Conservation (phyloP, 2,113 vertebrate species). For the Gobiocypris rarus region DNA sequence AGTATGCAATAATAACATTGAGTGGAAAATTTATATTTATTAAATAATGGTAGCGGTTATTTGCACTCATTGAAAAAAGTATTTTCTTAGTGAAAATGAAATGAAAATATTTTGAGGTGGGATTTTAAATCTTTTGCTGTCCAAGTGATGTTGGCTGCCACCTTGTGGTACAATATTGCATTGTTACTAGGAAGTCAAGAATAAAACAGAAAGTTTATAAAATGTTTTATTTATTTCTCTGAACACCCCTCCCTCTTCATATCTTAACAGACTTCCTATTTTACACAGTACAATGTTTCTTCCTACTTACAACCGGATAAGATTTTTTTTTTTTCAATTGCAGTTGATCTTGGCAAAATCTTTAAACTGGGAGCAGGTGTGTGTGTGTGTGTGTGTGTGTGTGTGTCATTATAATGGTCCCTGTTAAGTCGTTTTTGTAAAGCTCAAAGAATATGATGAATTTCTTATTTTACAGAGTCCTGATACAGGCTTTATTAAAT, state of each 20-base stretch:
- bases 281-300: background rate
- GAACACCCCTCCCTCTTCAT: background rate
- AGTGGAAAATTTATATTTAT: too few species aligned
- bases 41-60: too few species aligned
- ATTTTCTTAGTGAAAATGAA: too few species aligned
- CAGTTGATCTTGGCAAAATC: too few species aligned
- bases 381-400: background rate
- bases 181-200: background rate
- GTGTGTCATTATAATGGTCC: background rate
- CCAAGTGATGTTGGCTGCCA: background rate
- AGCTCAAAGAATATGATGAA: background rate
- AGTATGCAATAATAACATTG: too few species aligned
- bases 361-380: too few species aligned
- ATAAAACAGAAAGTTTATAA: background rate
- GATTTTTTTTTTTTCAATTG: background rate
- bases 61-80: too few species aligned
- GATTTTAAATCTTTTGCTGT: background rate
- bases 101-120: too few species aligned
- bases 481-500: constrained; percentile 55
- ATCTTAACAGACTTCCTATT: background rate
- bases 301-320: background rate
- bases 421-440: background rate
- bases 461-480: constrained; percentile 35
- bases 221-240: constrained; percentile 4
- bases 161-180: background rate